Evolutionary conservation across 2,888 invertebrate genomes (phyloP), one percentile per base, ranked within the genome.

Genomic region (Acrobasis repandana): DNA sequence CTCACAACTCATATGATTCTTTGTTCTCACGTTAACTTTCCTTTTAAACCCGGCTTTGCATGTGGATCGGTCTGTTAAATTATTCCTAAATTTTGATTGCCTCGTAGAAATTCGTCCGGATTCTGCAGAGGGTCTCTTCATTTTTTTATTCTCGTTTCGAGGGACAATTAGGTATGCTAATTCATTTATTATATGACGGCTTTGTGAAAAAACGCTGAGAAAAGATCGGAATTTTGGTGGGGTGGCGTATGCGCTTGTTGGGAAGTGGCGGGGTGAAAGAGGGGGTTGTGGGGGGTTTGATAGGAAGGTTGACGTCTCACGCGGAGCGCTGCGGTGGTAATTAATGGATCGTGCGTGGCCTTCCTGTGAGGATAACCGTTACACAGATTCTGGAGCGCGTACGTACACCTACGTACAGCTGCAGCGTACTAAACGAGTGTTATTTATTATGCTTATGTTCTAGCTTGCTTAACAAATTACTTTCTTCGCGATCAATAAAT

Each of bases 101-200:
- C 80, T 83, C 79, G 77, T 78, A 82, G 79, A 85, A 86, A 85
- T 85, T 80, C 80, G 80, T 70, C 77, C 76, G 78, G 79, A 82
- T 79, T 80, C 79, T 74, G 73, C 70, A 69, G 77, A 81, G 77
- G 75, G 75, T 71, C 77, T 82, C 81, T 83, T 80, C 76, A 76
- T 83, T 86, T 88, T 88, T 86, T 85, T 71, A 82, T 84, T 83
- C 77, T 76, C 80, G 77, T 84, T 85, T 80, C 79, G 80, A 80
- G 77, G 77, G 82, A 85, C 90, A 90, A 88, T 90, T 88, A 89
- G 80, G 83, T 85, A 90, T 90, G 89, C 84, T 89, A 88, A 90
- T 90, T 86, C 85, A 82, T 83, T 86, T 85, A 85, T 83, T 86
- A 85, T 85, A 83, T 84, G 85, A 80, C 77, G 80, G 77, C 77